Percentiles rank a stretch among this genome's conserved stretches.
phyloP scores from a whole-genome alignment of 2,797 vertebrate genomes.

The Myripristis jacobus region DNA sequence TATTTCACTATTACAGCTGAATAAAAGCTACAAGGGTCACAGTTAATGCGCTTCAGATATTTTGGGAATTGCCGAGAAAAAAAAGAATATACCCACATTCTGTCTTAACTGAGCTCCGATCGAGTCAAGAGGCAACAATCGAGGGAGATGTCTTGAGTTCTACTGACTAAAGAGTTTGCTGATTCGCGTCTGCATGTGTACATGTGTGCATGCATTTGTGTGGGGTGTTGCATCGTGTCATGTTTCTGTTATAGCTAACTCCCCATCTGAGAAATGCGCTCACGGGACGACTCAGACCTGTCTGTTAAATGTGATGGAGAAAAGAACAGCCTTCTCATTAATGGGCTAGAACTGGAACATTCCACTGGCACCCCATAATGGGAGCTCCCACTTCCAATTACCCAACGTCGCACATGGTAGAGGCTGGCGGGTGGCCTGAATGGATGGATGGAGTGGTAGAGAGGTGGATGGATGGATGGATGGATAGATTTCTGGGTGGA shows the following conservation, averaged over 20 bases:
- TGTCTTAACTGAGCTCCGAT: neutral
- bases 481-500: conserved; percentile 34
- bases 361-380: conserved; percentile 75
- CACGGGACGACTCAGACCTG: conserved; percentile 44
- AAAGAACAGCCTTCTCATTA: conserved; percentile 70
- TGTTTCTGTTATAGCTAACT: conserved; percentile 46
- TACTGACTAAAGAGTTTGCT: conserved; percentile 10
- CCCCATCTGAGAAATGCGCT: conserved; percentile 45
- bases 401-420: conserved; percentile 56
- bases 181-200: neutral
- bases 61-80: conserved; percentile 1
- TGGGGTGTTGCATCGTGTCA: conserved; percentile 26
- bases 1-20: conserved; percentile 41
- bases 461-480: conserved; percentile 20
- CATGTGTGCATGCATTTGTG: conserved; percentile 2
- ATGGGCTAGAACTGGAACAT: conserved; percentile 67
- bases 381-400: conserved; percentile 76
- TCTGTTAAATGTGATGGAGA: conserved; percentile 53
- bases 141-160: conserved; percentile 18
- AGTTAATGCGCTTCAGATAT: conserved; percentile 6
- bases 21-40: conserved; percentile 39
- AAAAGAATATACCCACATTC: conserved; percentile 11
- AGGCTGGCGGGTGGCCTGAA: conserved; percentile 66
- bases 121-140: conserved; percentile 38
- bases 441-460: conserved; percentile 61